Evolutionary conservation across 2,113 vertebrate genomes (phyloP), one percentile per base, ranked within the genome.

Genomic region (Rhodinocichla rosea): DNA sequence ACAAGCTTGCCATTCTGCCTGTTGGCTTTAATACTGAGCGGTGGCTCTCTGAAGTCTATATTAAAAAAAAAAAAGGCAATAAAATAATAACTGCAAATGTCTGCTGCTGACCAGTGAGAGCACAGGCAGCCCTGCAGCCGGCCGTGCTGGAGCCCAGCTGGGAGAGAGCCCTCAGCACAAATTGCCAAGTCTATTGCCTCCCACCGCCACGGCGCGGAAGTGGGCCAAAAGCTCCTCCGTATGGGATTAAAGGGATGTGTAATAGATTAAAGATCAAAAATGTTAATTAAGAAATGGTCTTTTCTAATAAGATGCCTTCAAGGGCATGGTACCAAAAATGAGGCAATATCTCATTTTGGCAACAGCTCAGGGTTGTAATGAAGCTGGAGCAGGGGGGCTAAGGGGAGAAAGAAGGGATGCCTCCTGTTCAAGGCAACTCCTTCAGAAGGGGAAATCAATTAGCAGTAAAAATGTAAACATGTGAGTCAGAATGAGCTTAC

Each of bases 211-310:
- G 50, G 78, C 13, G 37, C 62, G 64, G 98, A 98, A 98, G 92
- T 98, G 97, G 97, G 97, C 97, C 97, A 97, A 96, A 94, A 97
- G 77, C 95, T 96, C 96, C 97, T 97, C 97, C 94, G 22, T 64
- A 64, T 96, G 97, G 98, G 97, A 98, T 97, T 97, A 97, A 96
- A 97, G 96, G 96, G 96, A 98, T 93, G 97, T 94, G 96, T 97
- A 96, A 97, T 97, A 97, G 98, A 98, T 98, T 97, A 98, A 98
- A 98, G 98, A 98, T 98, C 97, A 98, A 97, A 98, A 98, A 98
- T 98, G 98, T 98, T 98, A 98, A 98, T 98, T 98, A 98, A 98
- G 97, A 98, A 98, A 96, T 98, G 97, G 97, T 98, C 98, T 98
- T 97, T 98, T 97, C 97, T 98, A 98, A 98, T 98, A 98, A 97